Conservation (phyloP, 2,797 vertebrate species). For the Tokudaia tokunoshimensis region DNA sequence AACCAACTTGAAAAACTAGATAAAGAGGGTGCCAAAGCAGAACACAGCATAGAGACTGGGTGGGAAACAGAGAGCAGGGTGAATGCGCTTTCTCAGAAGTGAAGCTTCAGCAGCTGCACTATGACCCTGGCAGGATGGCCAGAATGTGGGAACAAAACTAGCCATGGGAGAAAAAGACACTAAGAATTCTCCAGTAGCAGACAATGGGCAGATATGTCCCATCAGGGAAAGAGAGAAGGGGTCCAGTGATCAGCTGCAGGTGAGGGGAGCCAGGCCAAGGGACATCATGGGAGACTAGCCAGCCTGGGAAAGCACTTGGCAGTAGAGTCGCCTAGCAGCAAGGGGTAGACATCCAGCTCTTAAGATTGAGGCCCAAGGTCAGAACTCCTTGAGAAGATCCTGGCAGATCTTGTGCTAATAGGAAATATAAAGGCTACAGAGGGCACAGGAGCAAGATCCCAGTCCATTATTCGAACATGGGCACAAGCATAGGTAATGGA, state of each 20-base stretch:
- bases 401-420: background rate
- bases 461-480: background rate
- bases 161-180: background rate
- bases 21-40: background rate
- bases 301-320: background rate
- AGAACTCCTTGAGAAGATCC: background rate
- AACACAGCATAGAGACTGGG: background rate
- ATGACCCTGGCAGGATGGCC: background rate
- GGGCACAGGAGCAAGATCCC: background rate
- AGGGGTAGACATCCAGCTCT: background rate
- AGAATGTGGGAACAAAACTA: background rate
- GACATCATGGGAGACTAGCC: background rate
- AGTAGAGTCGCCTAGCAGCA: background rate
- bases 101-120: background rate
- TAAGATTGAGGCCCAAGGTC: background rate
- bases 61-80: background rate
- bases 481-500: background rate
- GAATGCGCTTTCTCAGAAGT: slow-evolving; percentile 1
- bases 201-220: background rate
- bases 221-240: background rate
- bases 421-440: background rate
- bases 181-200: background rate
- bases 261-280: background rate
- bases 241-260: background rate
- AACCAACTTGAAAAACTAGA: slow-evolving; percentile 21